Evolutionary conservation across 2,888 invertebrate genomes (phyloP), one percentile per base, ranked within the genome.

Genomic region (Megastigmus dorsalis): DNA sequence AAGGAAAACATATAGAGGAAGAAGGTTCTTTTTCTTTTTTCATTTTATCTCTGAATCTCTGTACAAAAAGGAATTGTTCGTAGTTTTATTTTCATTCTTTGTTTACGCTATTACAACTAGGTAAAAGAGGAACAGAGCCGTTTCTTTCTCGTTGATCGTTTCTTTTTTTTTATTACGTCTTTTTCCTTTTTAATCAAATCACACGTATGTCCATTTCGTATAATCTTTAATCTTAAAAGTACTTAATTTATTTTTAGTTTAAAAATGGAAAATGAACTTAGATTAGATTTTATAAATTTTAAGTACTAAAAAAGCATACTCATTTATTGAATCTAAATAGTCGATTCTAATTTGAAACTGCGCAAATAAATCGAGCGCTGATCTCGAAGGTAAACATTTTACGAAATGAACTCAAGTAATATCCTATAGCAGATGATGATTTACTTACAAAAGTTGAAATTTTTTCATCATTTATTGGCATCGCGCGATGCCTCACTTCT

Each of bases 11-110:
- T n/a, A n/a, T 52, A 50, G 20, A 54, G 38, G 45, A 30, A 54
- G 43, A 62, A 55, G 41, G 15, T 66, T 52, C 20, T 54, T 77
- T 54, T 63, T 71, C 57, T 20, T 57, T 75, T 48, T 26, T 62
- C 63, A 65, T 79, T 75, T 76, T 62, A 75, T 59, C 73, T 67
- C 76, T 77, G 78, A 66, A 79, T 74, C 26, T 69, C 60, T 75
- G 57, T 72, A 75, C 71, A 75, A 75, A 74, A 75, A 52, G 68
- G 57, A 72, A 67, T 75, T 54, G 52, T 45, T 70, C 28, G 45
- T 20, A 28, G 50, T 48, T 59, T 73, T 43, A 28, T 57, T 52
- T 30, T 62, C n/a, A 55, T 60, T 20, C 7, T 36, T 68, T 65
- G 3, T 50, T 59, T 55, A 66, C 30, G 38, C 38, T 62, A 70